A percentile compares a stretch with the other conserved stretches of the same genome.
Evolutionary conservation across 2,888 invertebrate species (phyloP).

Genomic region (Phengaris arion): DNA sequence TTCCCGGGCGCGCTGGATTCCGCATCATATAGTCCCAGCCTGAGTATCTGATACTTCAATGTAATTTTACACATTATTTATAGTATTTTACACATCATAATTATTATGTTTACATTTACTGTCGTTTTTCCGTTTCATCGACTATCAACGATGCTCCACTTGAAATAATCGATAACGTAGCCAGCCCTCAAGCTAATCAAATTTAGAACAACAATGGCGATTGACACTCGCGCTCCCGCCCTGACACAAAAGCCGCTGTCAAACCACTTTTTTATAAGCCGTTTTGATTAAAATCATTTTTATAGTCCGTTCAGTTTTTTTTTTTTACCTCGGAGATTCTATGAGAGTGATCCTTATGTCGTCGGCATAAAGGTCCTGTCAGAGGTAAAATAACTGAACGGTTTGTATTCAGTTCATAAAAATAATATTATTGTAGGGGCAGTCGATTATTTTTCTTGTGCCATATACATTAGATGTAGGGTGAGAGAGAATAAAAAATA

Average conservation of each 20-base stretch:
- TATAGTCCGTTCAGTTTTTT: slow-evolving; percentile 24
- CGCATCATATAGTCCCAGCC: no score
- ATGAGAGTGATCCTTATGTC: no score
- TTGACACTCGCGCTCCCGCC: slow-evolving; percentile 66
- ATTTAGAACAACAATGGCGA: slow-evolving; percentile 70
- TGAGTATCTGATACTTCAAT: no score
- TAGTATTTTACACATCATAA: no score
- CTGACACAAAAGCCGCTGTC: slow-evolving; percentile 67
- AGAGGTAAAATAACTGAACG: no score
- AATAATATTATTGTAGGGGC: slow-evolving; percentile 65
- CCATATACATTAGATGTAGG: slow-evolving; percentile 49
- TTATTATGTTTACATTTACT: no score
- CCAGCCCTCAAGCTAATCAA: slow-evolving; percentile 65
- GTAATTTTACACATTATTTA: slow-evolving; percentile 8
- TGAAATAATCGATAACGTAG: slow-evolving; percentile 37
- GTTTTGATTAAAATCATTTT: slow-evolving; percentile 67
- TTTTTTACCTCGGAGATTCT: no score
- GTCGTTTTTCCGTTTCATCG: background rate
- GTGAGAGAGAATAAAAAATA: slow-evolving; percentile 31
- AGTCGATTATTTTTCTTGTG: slow-evolving; percentile 57
- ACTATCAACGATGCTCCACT: background rate
- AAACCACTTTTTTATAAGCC: slow-evolving; percentile 56
- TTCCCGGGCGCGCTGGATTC: no score
- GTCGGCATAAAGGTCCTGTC: no score
- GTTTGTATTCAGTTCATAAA: slow-evolving; percentile 59